Evolutionary conservation across 2,888 invertebrate species (phyloP), one percentile per base, ranked within the genome.

Genomic region (Amiota minor): DNA sequence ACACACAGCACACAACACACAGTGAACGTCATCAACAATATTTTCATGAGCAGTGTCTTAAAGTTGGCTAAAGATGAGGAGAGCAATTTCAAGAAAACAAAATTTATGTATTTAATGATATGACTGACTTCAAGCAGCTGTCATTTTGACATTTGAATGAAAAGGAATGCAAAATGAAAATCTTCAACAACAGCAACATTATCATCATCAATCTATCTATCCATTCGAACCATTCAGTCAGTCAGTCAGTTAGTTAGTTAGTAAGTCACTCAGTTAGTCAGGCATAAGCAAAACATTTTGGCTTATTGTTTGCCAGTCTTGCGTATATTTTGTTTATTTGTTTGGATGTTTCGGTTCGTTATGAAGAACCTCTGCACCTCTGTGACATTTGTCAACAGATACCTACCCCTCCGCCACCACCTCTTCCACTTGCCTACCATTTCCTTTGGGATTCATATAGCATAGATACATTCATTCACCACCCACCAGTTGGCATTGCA

Each of bases 71-170:
- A n/a, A 50, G 53, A 50, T 12, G 53, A 12, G 9, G 49, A 9
- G 12, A n/a, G 53, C 14, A 12, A n/a, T 59, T 59, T 20, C 12
- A 11, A 59, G 56, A 11, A 56, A 20, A 4, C 59, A 20, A 20
- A 20, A 50, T 12, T 12, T 50, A 61, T 67, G 50, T 50, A 53
- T 64, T 74, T 72, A 75, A 73, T 72, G 73, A 74, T 74, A 73
- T 76, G 75, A 77, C 73, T 76, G 77, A 76, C 76, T 76, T 72
- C 72, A 76, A 71, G 65, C 75, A 78, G 77, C 76, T 78, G 78
- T 75, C 76, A 78, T 20, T 72, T 72, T 76, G 77, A 73, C 76
- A 76, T 74, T 74, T 74, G 71, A 70, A 70, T 55, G 56, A 49
- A 68, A 55, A 45, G 68, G 59, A 73, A 70, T 73, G 73, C 73